Evolutionary conservation across 2,797 vertebrate genomes (phyloP).

Genomic region (Notoglanidium macrostoma): DNA sequence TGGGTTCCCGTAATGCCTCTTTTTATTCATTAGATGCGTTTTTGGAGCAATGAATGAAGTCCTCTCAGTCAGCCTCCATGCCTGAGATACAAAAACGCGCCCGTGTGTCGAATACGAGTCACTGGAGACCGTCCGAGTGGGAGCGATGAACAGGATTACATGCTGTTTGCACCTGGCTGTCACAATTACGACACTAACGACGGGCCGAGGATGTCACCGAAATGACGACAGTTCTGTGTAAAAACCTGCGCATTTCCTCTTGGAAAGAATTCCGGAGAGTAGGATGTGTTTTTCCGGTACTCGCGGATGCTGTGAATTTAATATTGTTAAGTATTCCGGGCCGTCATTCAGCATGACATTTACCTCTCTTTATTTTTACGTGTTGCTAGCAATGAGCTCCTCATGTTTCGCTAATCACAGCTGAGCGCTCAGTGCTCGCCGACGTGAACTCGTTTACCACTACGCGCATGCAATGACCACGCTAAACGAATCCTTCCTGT

Average conservation of each 20-base stretch:
- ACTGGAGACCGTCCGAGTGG: not conserved
- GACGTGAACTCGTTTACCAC: too few species aligned
- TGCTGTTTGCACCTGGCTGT: constrained; percentile 65
- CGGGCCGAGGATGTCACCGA: constrained; percentile 55
- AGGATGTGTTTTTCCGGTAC: not conserved
- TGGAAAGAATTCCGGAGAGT: not conserved
- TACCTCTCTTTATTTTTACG: not conserved
- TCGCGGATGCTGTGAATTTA: not conserved
- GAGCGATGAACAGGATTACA: constrained; percentile 62
- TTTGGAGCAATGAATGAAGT: not conserved
- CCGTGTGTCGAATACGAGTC: constrained; percentile 51
- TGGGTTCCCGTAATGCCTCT: not conserved
- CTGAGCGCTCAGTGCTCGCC: too few species aligned
- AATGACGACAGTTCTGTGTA: constrained; percentile 40
- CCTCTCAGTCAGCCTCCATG: not conserved
- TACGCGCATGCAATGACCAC: too few species aligned
- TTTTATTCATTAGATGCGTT: not conserved
- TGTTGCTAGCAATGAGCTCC: not conserved
- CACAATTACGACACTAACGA: constrained; percentile 60
- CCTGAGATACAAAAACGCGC: not conserved
- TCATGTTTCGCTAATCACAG: too few species aligned
- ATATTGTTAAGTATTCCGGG: not conserved
- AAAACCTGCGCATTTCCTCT: not conserved
- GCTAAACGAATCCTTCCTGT: too few species aligned
- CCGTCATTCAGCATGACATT: not conserved